Base-by-base conservation (phyloP, 1,140 invertebrate species). In the Tetragnatha versicolor region DNA sequence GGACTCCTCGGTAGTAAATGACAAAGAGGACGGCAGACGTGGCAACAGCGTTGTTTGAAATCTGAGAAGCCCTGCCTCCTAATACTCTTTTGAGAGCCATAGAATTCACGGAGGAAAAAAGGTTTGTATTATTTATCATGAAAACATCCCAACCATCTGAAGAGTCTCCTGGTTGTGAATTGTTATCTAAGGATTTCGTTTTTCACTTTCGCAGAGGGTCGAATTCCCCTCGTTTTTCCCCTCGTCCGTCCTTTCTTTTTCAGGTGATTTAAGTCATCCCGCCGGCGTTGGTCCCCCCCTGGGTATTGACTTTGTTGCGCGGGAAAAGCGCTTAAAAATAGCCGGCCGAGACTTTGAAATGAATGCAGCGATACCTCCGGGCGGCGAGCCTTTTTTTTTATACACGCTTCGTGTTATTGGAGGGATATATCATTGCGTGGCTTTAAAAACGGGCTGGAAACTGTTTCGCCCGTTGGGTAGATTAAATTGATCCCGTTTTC, bases 81-180 rank as follows among this genome's bases (percentile, higher is more conserved):
- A 70, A 70, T 70, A 70, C 68, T 39, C 68, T 70, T 70, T 70
- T 70, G 68, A 70, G 68, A 55, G 68, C 49, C 68, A 70, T 70
- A 70, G 68, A 73, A 73, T 73, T 33, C 53, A 42, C 29, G 55
- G n/a, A n/a, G n/a, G 55, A 60, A 60, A 73, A 73, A 55, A 60
- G 35, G 53, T 73, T 73, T 60, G 51, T 60, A 45, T 60, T 60
- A 73, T 73, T 73, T 73, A 73, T 73, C 53, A 58, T 60, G 53
- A 60, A 73, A 73, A 73, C 69, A 73, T 73, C 31, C 53, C 53
- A 29, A 60, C 53, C 55, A 60, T 73, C 53, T 42, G 39, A 60
- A 60, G 39, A 73, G n/a, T n/a, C 69, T 33, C 60, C 37, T 73
- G 69, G 53, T 60, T 60, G 69, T 60, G 69, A 73, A 73, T 73